Evolutionary conservation across 2,113 vertebrate genomes (phyloP).

Genomic region (Accipiter cooperii): DNA sequence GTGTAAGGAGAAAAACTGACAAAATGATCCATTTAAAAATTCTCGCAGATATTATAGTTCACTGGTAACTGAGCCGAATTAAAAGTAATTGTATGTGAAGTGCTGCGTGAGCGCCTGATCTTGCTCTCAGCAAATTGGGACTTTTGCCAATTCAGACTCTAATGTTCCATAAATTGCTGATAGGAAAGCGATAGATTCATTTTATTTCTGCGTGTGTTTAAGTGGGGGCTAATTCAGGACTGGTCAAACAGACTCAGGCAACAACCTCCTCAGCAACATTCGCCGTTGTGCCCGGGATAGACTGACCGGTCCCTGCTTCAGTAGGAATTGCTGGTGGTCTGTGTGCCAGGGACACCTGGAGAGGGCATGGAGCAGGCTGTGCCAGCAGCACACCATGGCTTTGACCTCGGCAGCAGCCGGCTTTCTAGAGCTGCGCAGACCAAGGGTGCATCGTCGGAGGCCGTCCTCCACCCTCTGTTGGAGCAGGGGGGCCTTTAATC

Average conservation of each 20-base stretch:
- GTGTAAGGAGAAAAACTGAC: conserved; percentile 57
- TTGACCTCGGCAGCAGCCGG: background rate
- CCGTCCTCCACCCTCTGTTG: background rate
- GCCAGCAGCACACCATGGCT: background rate
- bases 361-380: background rate
- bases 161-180: conserved; percentile 46
- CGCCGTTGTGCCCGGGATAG: rapidly evolving
- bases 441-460: background rate
- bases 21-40: conserved; percentile 56
- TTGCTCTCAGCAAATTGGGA: conserved; percentile 31
- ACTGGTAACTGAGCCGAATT: conserved; percentile 25
- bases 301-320: rapidly evolving
- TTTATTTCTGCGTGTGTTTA: background rate
- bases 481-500: background rate
- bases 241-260: rapidly evolving
- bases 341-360: rapidly evolving
- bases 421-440: background rate
- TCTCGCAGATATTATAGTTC: conserved; percentile 35
- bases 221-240: background rate
- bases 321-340: background rate
- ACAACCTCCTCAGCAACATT: background rate
- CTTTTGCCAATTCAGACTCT: conserved; percentile 34
- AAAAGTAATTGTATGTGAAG: conserved; percentile 44
- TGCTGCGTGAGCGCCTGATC: background rate
- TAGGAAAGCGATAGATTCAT: background rate